phyloP scores from a whole-genome alignment of 2,888 invertebrate genomes.

The Argyra leucocephala region DNA sequence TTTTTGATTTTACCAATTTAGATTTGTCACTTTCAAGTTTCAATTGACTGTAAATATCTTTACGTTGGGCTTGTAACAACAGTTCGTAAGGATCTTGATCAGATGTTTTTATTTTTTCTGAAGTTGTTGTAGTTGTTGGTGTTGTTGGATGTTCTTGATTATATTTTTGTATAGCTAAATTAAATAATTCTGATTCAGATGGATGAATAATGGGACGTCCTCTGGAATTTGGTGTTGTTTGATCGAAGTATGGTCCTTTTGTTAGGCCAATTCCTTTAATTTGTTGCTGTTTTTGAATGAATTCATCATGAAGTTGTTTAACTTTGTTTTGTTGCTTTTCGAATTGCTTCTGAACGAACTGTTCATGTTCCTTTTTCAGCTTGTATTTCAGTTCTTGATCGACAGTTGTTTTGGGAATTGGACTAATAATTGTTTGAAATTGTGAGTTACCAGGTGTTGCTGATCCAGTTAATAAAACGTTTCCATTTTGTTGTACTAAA shows the following conservation, averaged over 20 bases:
- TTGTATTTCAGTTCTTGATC: conserved; percentile 63
- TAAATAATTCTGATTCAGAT: conserved; percentile 56
- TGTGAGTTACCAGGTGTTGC: conserved; percentile 39
- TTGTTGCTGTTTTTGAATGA: conserved; percentile 59
- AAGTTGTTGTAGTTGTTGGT: conserved; percentile 55
- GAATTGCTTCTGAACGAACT: conserved; percentile 69
- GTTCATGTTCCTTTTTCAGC: conserved; percentile 64
- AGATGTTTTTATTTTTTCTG: conserved; percentile 44
- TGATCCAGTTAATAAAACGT: conserved; percentile 13
- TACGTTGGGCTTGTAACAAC: conserved; percentile 45
- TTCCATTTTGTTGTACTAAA: conserved; percentile 22
- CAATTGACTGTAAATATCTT: conserved; percentile 51
- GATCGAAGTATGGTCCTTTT: conserved; percentile 15
- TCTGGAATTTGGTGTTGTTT: conserved; percentile 23
- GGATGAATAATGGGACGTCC: conserved; percentile 44
- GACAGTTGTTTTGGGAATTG: conserved; percentile 19
- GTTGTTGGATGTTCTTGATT: conserved; percentile 60
- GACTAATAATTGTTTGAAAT: conserved; percentile 34
- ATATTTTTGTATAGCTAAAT: conserved; percentile 56
- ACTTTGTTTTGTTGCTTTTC: conserved; percentile 69
- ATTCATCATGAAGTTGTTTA: conserved; percentile 61
- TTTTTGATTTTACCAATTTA: conserved; percentile 49
- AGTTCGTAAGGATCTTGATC: conserved; percentile 38
- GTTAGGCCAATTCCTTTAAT: conserved; percentile 40
- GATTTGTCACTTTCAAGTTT: conserved; percentile 45